Base-by-base conservation (phyloP, 2,797 vertebrate species). In the Podargus strigoides region DNA sequence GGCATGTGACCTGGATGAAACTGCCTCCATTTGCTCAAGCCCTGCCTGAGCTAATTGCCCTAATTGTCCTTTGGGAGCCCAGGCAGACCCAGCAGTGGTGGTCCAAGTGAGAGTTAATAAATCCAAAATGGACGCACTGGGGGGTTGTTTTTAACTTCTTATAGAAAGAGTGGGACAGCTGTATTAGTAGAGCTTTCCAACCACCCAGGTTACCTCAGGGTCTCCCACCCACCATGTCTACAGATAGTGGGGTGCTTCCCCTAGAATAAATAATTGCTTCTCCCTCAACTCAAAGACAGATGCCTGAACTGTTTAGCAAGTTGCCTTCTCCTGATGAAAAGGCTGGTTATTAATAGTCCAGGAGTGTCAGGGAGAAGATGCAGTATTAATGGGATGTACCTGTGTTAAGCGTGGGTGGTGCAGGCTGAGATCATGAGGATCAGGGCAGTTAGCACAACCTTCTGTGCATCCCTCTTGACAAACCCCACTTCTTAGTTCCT, bases 371-470 rank as follows among this genome's bases (percentile, higher is more conserved):
- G 46, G 42, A 53, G 64, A 28, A 49, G 44, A 16, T 47, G 47
- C 10, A 8, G 23, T 9, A 12, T 37, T 52, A 32, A 30, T 7
- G 41, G 14, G 60, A 72, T 58, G 24, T n/a, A 52, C 27, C 63
- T 53, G 16, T 37, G 49, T 44, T 56, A 13, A 21, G 23, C 5
- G 14, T 0, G 0, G 62, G 42, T 3, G 0, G 28, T 19, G 7
- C 34, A 60, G 50, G 72, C 26, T 79, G 47, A 16, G 36, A 9
- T n/a, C 1, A 0, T 17, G 3, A 64, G 49, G 68, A 72, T 12
- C 30, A 28, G n/a, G 63, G 21, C 50, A 9, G 15, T 32, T 52
- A 64, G 37, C 49, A 44, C 49, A 37, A 66, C 50, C 18, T 74
- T 26, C 74, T 44, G 7, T 37, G 30, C 56, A 22, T 55, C 69